Base-by-base conservation (phyloP, 2,888 invertebrate genomes). In the Acleris cristana region DNA sequence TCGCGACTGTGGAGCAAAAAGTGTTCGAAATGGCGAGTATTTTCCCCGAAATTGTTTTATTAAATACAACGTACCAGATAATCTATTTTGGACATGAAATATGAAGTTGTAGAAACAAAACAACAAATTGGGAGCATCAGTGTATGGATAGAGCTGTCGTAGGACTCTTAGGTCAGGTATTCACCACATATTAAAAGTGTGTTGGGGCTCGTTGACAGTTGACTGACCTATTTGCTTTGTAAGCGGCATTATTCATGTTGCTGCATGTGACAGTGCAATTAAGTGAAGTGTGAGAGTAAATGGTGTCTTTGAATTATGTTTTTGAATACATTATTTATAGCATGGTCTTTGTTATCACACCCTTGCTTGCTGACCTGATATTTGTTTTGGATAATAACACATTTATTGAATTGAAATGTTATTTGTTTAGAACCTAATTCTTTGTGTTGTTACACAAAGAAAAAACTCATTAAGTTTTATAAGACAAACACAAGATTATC, bases 1-100 rank as follows among this genome's bases (percentile, higher is more conserved):
- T 61, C 65, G 30, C 52, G 66, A 57, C 61, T 57, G 56, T 51
- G 65, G 56, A 30, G 52, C 56, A 57, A 66, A 58, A 60, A 48
- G 14, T 26, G 10, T 18, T 49, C 61, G 45, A 63, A 58, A 67
- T 34, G 18, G 44, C 58, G 58, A 23, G 26, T 16, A 18, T 48
- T 55, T 55, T 48, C 23, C 48, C 18, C 18, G 44, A 56, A 21
- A 23, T 56, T 56, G 57, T 58, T 58, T 58, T 58, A 58, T 57
- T 48, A 63, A 54, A 67, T 48, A 57, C 40, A 56, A 40, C 63
- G 48, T 52, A 53, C 53, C 57, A 52, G 62, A 67, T 54, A 53
- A 62, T 67, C 53, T 40, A 61, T 54, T 57, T 54, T 53, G 54
- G 34, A 63, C 53, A n/a, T 58, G 58, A 58, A 58, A 63, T 58